Base-by-base conservation (phyloP, 2,113 vertebrate genomes). In the Lophura nycthemera region DNA sequence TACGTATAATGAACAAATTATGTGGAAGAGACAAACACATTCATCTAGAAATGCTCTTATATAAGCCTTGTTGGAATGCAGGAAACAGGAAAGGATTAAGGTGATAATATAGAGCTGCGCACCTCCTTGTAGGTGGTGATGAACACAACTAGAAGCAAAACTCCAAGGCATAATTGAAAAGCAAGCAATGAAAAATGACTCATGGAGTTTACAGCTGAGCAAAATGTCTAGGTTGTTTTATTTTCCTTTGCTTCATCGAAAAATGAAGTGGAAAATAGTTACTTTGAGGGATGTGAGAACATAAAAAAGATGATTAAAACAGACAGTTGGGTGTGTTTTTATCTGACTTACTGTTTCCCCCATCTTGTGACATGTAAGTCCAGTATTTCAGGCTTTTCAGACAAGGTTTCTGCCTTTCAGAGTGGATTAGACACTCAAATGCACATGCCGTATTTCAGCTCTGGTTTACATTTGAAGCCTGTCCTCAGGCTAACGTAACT, bases 381-480 rank as follows among this genome's bases (percentile, higher is more conserved):
- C 19, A 20, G 96, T 90, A 96, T 95, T 96, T 96, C 93, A 96
- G 54, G 93, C 56, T 95, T 54, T 87, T 86, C 48, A 94, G 76
- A 70, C 67, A 83, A 59, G 9, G 8, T 32, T 80, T 86, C 63
- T 93, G 56, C 73, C 48, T 92, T 87, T 95, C 80, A 89, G 54
- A 93, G 27, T 67, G 47, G 86, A 88, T 91, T 73, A 95, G 50
- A 88, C 69, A 81, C 50, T 94, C 71, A 80, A 92, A 86, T 72
- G 22, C 69, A 87, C 22, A 86, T 76, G 65, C 27, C 73, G 60
- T 57, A 32, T 40, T 88, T 85, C 67, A 90, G 15, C 48, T 85
- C 40, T 47, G 25, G 40, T n/a, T 84, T 86, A 43, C 50, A 52
- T 90, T 93, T 82, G 92, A 96, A 92, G 77, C 32, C 60, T 90